Conservation (phyloP, 2,888 invertebrate species). For the Lasioglossum calceatum region DNA sequence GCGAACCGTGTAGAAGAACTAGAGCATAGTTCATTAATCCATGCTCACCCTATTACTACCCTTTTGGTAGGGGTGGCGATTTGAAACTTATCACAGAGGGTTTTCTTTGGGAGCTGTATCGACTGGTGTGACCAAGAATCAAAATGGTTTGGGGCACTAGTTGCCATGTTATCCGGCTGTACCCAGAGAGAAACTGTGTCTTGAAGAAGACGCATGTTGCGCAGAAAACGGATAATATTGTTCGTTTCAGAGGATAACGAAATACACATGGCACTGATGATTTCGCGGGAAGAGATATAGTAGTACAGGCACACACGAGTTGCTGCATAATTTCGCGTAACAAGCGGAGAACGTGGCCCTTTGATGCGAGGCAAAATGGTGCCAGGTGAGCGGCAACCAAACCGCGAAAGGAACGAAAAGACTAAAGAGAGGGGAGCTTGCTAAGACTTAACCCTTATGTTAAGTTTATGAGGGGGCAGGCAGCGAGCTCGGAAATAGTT, state of each 20-base stretch:
- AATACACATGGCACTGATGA: background rate
- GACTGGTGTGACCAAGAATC: too few relatives aligned
- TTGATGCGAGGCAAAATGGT: conserved; percentile 59
- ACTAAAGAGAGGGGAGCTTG: conserved; percentile 35
- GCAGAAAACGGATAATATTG: background rate
- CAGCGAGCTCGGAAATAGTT: conserved; percentile 59
- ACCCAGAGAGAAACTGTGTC: background rate
- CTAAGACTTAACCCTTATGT: conserved; percentile 75
- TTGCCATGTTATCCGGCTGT: too few relatives aligned
- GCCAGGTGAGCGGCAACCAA: conserved; percentile 27
- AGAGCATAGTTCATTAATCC: too few relatives aligned
- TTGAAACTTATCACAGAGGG: too few relatives aligned
- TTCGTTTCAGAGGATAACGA: background rate
- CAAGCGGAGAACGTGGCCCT: conserved; percentile 54
- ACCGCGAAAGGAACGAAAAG: conserved; percentile 59
- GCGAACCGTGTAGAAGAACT: too few relatives aligned
- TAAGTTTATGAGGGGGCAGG: conserved; percentile 75
- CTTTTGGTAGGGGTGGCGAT: too few relatives aligned
- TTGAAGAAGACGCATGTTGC: background rate
- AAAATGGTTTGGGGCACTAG: too few relatives aligned
- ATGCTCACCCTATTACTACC: too few relatives aligned
- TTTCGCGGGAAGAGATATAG: background rate
- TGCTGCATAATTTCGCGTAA: conserved; percentile 50
- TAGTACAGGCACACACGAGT: background rate
- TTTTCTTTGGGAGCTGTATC: too few relatives aligned